Percentiles rank a stretch among this genome's conserved stretches.
Evolutionary conservation across 2,888 invertebrate species (phyloP).

Genomic region (Pherbina coryleti): DNA sequence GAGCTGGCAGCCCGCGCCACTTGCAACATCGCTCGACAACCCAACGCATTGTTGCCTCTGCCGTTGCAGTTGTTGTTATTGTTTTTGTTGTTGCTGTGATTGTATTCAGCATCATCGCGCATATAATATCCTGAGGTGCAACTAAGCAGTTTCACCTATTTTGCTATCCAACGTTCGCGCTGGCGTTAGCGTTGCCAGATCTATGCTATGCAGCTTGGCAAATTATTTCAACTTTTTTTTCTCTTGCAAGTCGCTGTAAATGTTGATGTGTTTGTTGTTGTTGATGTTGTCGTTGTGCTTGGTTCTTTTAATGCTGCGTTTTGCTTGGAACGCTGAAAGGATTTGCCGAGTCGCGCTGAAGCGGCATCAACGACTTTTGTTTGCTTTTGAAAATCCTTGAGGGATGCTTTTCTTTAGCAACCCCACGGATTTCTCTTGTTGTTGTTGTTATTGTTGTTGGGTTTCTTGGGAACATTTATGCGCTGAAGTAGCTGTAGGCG

Average conservation of each 20-base stretch:
- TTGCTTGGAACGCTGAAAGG: constrained; percentile 16
- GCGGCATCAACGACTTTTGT: constrained; percentile 22
- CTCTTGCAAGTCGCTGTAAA: not conserved
- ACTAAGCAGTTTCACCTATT: not conserved
- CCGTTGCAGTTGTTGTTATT: not conserved
- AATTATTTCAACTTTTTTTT: constrained; percentile 3
- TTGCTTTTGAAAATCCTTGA: constrained; percentile 16
- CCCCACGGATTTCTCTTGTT: too few species aligned
- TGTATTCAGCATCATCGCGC: not conserved
- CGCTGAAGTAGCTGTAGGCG: constrained; percentile 22
- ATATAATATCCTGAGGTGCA: not conserved
- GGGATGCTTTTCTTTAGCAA: not conserved
- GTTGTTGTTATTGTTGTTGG: not conserved
- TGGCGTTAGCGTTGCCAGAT: constrained; percentile 17
- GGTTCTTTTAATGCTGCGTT: not conserved
- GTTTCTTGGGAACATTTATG: constrained; percentile 33
- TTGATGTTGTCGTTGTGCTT: not conserved
- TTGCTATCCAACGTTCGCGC: not conserved
- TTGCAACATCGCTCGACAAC: not conserved
- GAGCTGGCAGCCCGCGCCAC: not conserved
- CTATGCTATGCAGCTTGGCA: not conserved
- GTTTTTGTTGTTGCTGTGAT: constrained; percentile 1
- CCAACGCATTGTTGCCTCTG: not conserved
- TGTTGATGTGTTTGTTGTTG: constrained; percentile 1
- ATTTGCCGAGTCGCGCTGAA: not conserved